Evolutionary conservation across 2,797 vertebrate species (phyloP).

Genomic region (Aulostomus chinensis): DNA sequence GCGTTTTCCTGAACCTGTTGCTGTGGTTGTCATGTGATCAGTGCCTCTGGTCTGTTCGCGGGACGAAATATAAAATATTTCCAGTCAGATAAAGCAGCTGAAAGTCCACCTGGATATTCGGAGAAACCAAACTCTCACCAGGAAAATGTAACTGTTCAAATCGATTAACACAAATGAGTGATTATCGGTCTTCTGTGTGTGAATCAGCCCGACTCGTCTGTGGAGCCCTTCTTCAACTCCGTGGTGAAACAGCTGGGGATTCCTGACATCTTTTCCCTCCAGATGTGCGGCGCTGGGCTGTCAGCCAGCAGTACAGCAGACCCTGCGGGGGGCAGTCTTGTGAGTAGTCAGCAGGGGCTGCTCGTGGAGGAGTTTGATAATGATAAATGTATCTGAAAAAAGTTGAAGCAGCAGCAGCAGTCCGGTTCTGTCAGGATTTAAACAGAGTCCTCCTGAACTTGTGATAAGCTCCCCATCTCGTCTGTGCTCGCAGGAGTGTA

Average conservation of each 20-base stretch:
- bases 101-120: not conserved
- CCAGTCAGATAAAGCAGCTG: not conserved
- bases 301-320: constrained; percentile 77
- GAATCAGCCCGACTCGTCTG: constrained; percentile 88
- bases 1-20: too few relatives aligned
- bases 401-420: not conserved
- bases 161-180: not conserved
- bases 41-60: too few relatives aligned
- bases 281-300: constrained; percentile 94
- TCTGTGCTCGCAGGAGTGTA: too few relatives aligned
- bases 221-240: constrained; percentile 95
- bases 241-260: constrained; percentile 88
- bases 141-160: not conserved
- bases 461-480: too few relatives aligned
- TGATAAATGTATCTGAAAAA: not conserved
- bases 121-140: constrained; percentile 1
- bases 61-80: too few relatives aligned
- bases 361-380: not conserved
- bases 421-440: not conserved
- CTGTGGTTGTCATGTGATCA: not conserved
- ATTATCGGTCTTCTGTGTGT: constrained; percentile 15
- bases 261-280: constrained; percentile 92
- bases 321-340: constrained; percentile 91
- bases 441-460: not conserved
- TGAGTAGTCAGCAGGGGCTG: constrained; percentile 72